Base-by-base conservation (phyloP, 2,113 vertebrate species). In the Macrotus californicus region DNA sequence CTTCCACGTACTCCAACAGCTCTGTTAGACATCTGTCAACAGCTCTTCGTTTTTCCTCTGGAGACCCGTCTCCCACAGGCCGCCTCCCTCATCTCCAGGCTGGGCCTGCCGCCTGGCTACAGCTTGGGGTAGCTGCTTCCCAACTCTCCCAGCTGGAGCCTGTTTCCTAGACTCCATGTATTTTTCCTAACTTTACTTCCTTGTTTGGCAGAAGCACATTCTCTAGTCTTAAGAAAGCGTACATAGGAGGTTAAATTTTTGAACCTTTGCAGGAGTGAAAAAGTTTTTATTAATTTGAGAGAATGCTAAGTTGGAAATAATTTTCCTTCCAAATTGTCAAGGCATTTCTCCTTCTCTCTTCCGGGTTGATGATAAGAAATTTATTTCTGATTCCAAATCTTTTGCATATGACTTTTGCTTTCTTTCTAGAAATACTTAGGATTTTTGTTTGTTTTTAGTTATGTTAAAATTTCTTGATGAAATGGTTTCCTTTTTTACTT, bases 401-500 rank as follows among this genome's bases (percentile, higher is more conserved):
- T 85, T 48, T 66, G 10, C 11, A 29, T 5, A 14, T 72, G 16
- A 43, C 5, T 48, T 76, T 52, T 87, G 36, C 70, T 72, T 90
- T n/a, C 22, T 56, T 16, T 86, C 24, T 89, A 81, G 19, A 92
- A 81, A 89, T 82, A 88, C 43, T 61, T 46, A 46, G 19, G 54
- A 72, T 43, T 79, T 86, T 80, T 93, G 12, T 81, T 67, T 73
- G 34, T 52, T 84, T 52, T 50, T 36, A 34, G 4, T 59, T 52
- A 67, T 89, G 94, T 82, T 94, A 10, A 80, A 94, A 89, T 69
- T 67, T n/a, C 24, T 52, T 92, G 19, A 19, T 5, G 31, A 73
- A 91, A 91, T 12, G 43, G 1, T 56, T 91, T 91, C 29, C 46
- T 59, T 85, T 72, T 80, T 76, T 8, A 41, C n/a, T 67, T 21